These are phyloP conservation scores for Syngnathus acus DNA, from an alignment of 2,797 vertebrate species.

Conservation along the genomic window DNA sequence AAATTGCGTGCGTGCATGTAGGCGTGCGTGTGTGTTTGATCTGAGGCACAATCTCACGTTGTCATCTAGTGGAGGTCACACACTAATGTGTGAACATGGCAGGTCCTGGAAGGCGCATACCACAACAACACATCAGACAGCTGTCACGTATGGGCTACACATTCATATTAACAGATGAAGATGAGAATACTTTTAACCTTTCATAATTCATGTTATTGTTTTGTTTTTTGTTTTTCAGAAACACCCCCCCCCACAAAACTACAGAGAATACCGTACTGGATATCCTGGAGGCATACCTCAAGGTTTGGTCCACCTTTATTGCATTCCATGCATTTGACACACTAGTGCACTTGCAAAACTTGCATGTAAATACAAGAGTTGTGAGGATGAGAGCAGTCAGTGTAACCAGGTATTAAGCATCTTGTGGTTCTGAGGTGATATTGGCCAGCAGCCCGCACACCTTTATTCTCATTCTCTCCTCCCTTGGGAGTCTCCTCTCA, in stretches of 20 bases:
- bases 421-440: conserved; percentile 21
- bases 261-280: too few species aligned
- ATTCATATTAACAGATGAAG: background rate
- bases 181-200: background rate
- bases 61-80: conserved; percentile 50
- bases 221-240: background rate
- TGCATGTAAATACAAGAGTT: too few species aligned
- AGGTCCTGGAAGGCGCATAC: conserved; percentile 27
- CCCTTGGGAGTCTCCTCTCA: conserved; percentile 46
- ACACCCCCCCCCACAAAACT: background rate
- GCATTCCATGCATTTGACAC: background rate
- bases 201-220: background rate
- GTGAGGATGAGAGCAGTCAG: conserved; percentile 5
- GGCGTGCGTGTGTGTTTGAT: conserved; percentile 1
- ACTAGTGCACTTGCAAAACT: too few species aligned
- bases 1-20: background rate
- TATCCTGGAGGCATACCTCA: background rate
- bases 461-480: conserved; percentile 49
- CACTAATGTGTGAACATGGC: conserved; percentile 55
- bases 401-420: conserved; percentile 26
- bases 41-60: conserved; percentile 47
- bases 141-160: background rate
- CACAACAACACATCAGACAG: background rate
- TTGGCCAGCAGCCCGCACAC: conserved; percentile 36
- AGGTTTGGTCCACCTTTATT: background rate